phyloP scores from a whole-genome alignment of 2,888 invertebrate genomes.

The Agrotis ipsilon region DNA sequence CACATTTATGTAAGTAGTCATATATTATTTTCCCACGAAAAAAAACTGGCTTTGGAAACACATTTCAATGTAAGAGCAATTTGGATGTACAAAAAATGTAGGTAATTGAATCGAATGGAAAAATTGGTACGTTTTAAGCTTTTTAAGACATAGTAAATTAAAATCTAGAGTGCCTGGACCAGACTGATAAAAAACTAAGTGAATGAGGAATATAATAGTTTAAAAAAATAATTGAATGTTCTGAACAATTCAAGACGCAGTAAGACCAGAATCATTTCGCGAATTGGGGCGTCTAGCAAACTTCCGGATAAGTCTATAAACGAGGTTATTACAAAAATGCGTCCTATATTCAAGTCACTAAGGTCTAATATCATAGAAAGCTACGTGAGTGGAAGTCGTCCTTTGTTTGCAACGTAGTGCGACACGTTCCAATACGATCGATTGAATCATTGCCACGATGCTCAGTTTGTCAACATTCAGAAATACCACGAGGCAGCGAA shows the following conservation, averaged over 20 bases:
- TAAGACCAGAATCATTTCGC: constrained; percentile 34
- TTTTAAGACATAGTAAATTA: neutral
- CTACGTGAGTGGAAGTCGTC: constrained; percentile 25
- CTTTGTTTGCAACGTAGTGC: constrained; percentile 59
- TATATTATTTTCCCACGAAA: too few species aligned
- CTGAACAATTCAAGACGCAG: constrained; percentile 33
- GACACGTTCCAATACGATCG: constrained; percentile 57
- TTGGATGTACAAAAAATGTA: neutral
- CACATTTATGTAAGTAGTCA: too few species aligned
- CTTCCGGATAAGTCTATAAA: constrained; percentile 36
- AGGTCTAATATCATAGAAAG: constrained; percentile 40
- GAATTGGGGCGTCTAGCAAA: constrained; percentile 51
- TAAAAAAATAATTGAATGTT: neutral
- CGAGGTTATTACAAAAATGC: constrained; percentile 26
- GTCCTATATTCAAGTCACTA: constrained; percentile 25
- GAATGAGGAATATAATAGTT: neutral
- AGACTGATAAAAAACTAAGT: constrained; percentile 42
- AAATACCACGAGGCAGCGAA: constrained; percentile 67
- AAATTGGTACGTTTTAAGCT: neutral
- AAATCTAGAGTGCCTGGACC: constrained; percentile 33
- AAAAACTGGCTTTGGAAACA: too few species aligned
- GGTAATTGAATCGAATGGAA: constrained; percentile 13
- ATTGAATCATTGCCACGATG: constrained; percentile 70
- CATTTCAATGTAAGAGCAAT: too few species aligned
- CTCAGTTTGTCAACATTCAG: constrained; percentile 73